Evolutionary conservation across 2,888 invertebrate species (phyloP), one percentile per base, ranked within the genome.

Genomic region (Linnaemya tessellans): DNA sequence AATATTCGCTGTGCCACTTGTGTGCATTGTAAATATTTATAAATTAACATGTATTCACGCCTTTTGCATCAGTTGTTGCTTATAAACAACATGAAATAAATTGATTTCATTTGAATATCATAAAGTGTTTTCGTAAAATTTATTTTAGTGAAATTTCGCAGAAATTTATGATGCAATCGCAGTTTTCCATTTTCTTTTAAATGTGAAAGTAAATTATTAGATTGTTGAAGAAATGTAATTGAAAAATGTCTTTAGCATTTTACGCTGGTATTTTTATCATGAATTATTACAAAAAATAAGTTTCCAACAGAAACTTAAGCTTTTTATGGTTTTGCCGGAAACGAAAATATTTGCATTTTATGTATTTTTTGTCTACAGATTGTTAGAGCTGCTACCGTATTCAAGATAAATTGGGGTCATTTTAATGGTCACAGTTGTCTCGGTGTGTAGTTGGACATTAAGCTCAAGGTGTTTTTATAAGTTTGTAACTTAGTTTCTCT

Each of bases 321-420:
- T 22, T 64, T 68, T 56, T 38, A 49, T 46, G 11, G 35, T 77
- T 58, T 70, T 62, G 22, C 70, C 25, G 15, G 25, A 82, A 77
- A 58, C 41, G 3, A 71, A 67, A 71, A 18, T 65, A 71, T 77
- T 82, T 78, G 70, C 77, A 82, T 71, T 77, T 81, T 54, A 74
- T 74, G 41, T 60, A 54, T 20, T 51, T 67, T 70, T 54, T 38
- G 51, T 78, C 25, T 38, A 22, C 18, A 46, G 18, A 22, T 0
- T 41, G 51, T 75, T 41, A 25, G 25, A 54, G 38, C 51, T 56
- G 81, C 56, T 62, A 75, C 78, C 58, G 70, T 74, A 49, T 75
- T 83, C 84, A 91, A 91, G 91, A 92, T 92, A 92, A 92, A 92
- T 92, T 91, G 91, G 90, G 91, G 92, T 91, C 90, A 91, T 90